Conservation (phyloP, 2,113 vertebrate genomes). For the Leptosomus discolor region DNA sequence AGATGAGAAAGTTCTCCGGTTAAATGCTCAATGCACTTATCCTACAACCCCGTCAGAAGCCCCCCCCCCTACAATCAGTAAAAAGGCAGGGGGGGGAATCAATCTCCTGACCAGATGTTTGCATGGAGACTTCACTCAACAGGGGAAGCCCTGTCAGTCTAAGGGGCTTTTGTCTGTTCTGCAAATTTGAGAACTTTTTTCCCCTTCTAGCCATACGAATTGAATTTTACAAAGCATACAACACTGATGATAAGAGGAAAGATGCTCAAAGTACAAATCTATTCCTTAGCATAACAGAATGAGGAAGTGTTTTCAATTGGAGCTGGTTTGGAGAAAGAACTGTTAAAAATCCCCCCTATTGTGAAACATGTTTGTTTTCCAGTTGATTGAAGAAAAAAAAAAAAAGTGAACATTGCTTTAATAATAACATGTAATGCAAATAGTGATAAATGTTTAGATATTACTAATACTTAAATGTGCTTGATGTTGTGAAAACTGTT, state of each 20-base stretch:
- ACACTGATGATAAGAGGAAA: neutral
- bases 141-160: neutral
- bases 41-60: neutral
- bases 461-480: neutral
- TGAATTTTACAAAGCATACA: neutral
- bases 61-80: neutral
- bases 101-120: neutral
- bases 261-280: neutral
- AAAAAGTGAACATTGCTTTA: neutral
- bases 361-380: slow-evolving; percentile 4
- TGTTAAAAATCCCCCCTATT: slow-evolving; percentile 5
- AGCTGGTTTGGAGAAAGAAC: neutral
- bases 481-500: neutral
- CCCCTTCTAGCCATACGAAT: neutral
- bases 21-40: neutral
- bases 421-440: neutral
- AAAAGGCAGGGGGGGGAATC: neutral
- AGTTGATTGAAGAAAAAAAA: neutral
- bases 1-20: neutral
- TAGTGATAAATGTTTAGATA: neutral
- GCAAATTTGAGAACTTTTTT: neutral
- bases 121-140: neutral
- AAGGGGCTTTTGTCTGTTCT: neutral
- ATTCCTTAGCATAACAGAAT: neutral
- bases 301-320: slow-evolving; percentile 11